Conservation (phyloP, 2,113 vertebrate genomes). For the Furnarius figulus region DNA sequence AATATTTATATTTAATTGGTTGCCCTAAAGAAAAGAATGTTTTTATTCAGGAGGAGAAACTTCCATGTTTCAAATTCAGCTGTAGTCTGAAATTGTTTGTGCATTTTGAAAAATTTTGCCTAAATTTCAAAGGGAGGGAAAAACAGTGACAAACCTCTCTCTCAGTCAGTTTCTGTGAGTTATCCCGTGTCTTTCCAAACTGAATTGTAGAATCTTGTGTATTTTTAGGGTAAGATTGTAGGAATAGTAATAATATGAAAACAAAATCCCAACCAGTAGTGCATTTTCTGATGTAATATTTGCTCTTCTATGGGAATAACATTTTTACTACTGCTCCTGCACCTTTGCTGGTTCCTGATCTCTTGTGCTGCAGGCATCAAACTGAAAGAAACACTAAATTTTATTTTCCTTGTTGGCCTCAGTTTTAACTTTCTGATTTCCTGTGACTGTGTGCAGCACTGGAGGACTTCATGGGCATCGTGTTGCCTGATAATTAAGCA, state of each 20-base stretch:
- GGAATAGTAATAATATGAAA: background rate
- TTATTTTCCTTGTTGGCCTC: background rate
- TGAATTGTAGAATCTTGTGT: background rate
- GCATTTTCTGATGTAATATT: background rate
- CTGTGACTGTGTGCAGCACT: background rate
- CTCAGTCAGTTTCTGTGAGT: background rate
- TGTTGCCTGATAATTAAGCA: background rate
- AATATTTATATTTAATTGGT: background rate
- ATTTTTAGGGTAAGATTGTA: background rate
- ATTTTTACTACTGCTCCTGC: background rate
- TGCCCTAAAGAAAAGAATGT: background rate
- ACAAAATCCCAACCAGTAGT: rapidly evolving
- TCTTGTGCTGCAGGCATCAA: background rate
- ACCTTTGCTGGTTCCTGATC: background rate
- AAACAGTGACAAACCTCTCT: background rate
- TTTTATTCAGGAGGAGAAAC: background rate
- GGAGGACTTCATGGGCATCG: background rate
- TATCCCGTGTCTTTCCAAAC: background rate
- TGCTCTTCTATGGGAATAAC: background rate
- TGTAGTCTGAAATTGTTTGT: background rate
- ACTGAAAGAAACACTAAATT: background rate
- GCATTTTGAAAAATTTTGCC: background rate
- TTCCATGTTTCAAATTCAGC: background rate
- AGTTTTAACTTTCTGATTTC: background rate
- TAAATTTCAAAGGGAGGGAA: background rate